Evolutionary conservation across 1,140 invertebrate genomes (phyloP), one percentile per base, ranked within the genome.

Genomic region (Zaprionus lachaisei): DNA sequence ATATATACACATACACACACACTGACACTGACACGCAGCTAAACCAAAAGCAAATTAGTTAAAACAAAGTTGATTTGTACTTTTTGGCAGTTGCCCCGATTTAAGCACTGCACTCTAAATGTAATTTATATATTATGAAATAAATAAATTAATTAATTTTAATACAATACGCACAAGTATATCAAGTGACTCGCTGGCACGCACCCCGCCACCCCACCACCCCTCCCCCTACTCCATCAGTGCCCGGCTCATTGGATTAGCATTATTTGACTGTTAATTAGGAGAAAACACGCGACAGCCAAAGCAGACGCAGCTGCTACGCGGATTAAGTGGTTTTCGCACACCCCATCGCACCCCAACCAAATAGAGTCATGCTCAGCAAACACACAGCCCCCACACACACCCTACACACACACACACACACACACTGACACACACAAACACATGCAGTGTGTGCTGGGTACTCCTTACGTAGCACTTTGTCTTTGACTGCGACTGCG

Each of bases 81-180:
- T 70, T 64, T 79, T 77, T 55, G 62, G 61, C 62, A 47, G 65
- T 70, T 70, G 44, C 47, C 54, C 83, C 62, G 72, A 68, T 66
- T 77, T 44, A 84, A 66, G 73, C 65, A 61, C 57, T 76, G 41
- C 64, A 58, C 75, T 90, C 79, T 89, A 80, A 85, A 85, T 82
- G 79, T 90, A 90, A 90, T 90, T 90, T 91, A 90, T 91, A 90
- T 90, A 91, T 75, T 90, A 90, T 90, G 85, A 89, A 89, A 81
- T 80, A 85, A 89, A 89, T 90, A 82, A 90, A 90, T 90, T 76
- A 90, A 90, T 90, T 90, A 91, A 85, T 91, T 90, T 85, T 90
- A 90, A 90, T 85, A 69, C 66, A 69, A 69, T 60, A 85, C 64
- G 82, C 81, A 70, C 75, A 24, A 51, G 47, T 51, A 22, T 51